Percentiles rank a stretch among this genome's conserved stretches.
These are phyloP conservation scores for Phasia obesa DNA, from an alignment of 2,888 invertebrate genomes.

Conservation along the genomic window DNA sequence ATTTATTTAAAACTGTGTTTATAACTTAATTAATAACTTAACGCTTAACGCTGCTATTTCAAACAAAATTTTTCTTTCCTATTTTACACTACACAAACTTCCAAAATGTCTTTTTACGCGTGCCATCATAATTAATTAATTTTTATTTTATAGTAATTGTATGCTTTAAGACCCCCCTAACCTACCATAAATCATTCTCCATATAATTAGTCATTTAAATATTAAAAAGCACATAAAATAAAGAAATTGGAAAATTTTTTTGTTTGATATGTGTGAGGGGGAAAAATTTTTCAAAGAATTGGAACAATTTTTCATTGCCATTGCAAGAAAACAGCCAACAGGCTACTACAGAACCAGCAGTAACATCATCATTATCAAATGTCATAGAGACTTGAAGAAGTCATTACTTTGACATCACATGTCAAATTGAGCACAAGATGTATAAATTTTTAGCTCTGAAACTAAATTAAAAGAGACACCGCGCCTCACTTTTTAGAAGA, in stretches of 20 bases:
- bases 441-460: neutral
- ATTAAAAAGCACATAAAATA: constrained; percentile 3
- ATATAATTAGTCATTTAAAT: constrained; percentile 69
- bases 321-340: constrained; percentile 36
- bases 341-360: constrained; percentile 30
- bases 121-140: constrained; percentile 66
- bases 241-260: constrained; percentile 1
- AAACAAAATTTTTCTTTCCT: neutral
- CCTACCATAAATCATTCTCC: constrained; percentile 66
- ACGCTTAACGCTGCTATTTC: neutral
- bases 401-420: constrained; percentile 82
- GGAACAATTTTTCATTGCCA: constrained; percentile 76
- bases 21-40: neutral
- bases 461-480: constrained; percentile 54
- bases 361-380: constrained; percentile 73
- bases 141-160: constrained; percentile 60
- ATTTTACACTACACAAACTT: constrained; percentile 20
- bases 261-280: neutral
- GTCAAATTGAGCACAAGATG: constrained; percentile 76
- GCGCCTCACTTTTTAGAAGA: constrained; percentile 21
- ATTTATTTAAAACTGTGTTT: neutral
- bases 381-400: constrained; percentile 80
- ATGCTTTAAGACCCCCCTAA: constrained; percentile 46
- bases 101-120: constrained; percentile 51
- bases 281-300: constrained; percentile 73